These are phyloP conservation scores for Heliconius ethilla DNA, from an alignment of 2,888 invertebrate species.

Conservation along the genomic window DNA sequence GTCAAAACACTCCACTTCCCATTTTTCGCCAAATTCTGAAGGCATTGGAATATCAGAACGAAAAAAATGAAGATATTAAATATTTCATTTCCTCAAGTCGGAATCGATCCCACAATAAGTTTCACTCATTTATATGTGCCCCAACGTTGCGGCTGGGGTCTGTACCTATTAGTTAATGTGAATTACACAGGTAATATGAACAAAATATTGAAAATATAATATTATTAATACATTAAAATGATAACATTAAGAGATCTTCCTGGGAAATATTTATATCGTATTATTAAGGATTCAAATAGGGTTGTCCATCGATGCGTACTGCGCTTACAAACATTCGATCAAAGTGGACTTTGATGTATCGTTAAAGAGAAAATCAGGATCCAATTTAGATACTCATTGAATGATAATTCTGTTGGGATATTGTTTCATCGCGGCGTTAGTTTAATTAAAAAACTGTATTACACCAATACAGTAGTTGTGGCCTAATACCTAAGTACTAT, in stretches of 20 bases:
- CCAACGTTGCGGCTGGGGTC: no score
- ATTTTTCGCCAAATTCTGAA: no score
- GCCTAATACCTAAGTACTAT: no score
- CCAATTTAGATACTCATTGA: slow-evolving; percentile 72
- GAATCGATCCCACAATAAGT: no score
- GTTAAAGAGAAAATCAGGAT: slow-evolving; percentile 66
- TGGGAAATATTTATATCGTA: slow-evolving; percentile 7
- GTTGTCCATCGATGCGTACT: slow-evolving; percentile 43
- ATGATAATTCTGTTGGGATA: slow-evolving; percentile 67
- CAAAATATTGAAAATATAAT: not conserved
- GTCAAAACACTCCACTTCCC: no score
- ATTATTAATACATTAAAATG: not conserved
- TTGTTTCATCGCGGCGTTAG: slow-evolving; percentile 16
- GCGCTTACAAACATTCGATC: slow-evolving; percentile 49
- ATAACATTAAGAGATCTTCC: not conserved
- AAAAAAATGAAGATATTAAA: no score
- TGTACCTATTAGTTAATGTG: not conserved
- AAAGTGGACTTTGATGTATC: slow-evolving; percentile 63
- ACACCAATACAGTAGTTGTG: no score
- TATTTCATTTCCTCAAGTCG: no score
- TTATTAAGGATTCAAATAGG: slow-evolving; percentile 34
- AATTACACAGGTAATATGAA: not conserved
- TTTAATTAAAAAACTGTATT: slow-evolving; percentile 15
- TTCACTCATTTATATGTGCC: no score
- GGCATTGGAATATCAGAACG: no score